Base-by-base conservation (phyloP, 2,113 vertebrate genomes). In the Ameiurus melas region DNA sequence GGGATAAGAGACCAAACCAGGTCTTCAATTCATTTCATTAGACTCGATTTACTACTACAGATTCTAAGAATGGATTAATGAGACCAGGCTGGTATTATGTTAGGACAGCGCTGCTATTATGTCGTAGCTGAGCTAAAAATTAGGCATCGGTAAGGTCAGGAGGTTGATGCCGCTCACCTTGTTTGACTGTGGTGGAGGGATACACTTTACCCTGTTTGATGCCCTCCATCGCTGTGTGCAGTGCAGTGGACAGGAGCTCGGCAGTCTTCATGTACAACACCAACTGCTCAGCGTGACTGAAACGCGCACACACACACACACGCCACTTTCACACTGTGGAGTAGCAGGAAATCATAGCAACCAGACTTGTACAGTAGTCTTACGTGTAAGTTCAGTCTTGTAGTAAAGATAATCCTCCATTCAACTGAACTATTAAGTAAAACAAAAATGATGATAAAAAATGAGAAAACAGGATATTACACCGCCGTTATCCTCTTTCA, bases 211-310 rank as follows among this genome's bases (percentile, higher is more conserved):
- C 98, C 2, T 96, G 95, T 85, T 96, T 96, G 89, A 99, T 96
- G 91, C 95, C 95, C 89, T 97, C 97, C 85, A 98, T 98, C 92
- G 97, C 97, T 0, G 95, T 96, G 91, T 98, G 97, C 85, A 99
- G 94, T 85, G 97, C 96, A 0, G 96, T 93, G 20, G 97, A 98
- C 85, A 99, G 92, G 20, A 99, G 96, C 90, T 99, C 97, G 0
- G 97, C 96, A n/a, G 96, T 97, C 90, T 99, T 99, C 89, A 99
- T 95, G 90, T 98, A 98, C 33, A 99, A 94, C 85, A 99, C 97
- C 64, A 99, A 95, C 95, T 99, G 97, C 85, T 99, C 98, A 0
- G 97, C 98, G 0, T 97, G 96, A 93, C 98, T 99, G 92, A 4
- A 39, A 64, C 0, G 91, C 82, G 89, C 43, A 92, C 33, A 51